A percentile compares a stretch with the other conserved stretches of the same genome.
phyloP scores from a whole-genome alignment of 2,113 vertebrate genomes.

The Thalassoma bifasciatum region DNA sequence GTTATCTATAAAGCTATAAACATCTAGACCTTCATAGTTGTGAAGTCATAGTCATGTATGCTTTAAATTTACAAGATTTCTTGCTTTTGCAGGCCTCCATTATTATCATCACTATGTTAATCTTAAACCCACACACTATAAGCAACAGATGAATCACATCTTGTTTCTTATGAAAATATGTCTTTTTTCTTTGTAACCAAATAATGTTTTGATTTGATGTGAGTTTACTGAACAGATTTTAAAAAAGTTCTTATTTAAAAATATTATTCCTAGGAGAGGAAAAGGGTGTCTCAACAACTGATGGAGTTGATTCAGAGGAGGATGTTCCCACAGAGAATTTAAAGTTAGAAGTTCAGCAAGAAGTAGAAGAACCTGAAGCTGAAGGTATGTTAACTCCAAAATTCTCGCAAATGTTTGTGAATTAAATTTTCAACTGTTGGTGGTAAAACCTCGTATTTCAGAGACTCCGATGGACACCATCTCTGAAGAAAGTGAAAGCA shows the following conservation, averaged over 20 bases:
- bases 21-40: not conserved
- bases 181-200: not conserved
- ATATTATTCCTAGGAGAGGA: no score
- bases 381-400: constrained; percentile 3
- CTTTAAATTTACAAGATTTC: no score
- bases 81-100: no score
- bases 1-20: not conserved
- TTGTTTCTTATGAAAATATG: not conserved
- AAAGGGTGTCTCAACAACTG: not conserved
- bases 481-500: not conserved
- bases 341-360: not conserved
- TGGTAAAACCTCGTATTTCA: constrained; percentile 8
- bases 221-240: not conserved
- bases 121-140: not conserved
- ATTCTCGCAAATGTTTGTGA: not conserved
- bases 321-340: not conserved
- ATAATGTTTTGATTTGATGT: not conserved
- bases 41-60: not conserved
- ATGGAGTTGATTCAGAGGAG: not conserved
- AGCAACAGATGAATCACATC: not conserved
- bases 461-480: constrained; percentile 7
- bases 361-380: not conserved
- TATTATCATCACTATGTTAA: not conserved
- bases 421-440: not conserved
- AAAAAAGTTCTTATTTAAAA: not conserved